Evolutionary conservation across 2,113 vertebrate species (phyloP), one percentile per base, ranked within the genome.

Genomic region (Xiphorhynchus elegans): DNA sequence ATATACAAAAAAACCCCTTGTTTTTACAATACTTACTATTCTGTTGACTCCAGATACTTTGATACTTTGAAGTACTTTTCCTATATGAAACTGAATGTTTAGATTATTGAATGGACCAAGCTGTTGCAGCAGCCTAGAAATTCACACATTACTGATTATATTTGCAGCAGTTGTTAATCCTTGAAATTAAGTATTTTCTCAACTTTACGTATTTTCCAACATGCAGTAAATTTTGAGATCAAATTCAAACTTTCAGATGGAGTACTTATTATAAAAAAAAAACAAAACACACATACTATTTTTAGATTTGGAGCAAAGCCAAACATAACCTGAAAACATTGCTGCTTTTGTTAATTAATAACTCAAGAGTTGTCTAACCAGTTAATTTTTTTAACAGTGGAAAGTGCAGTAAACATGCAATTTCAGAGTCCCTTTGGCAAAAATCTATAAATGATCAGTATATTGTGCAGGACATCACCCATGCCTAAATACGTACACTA

Each of bases 311-410:
- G 31, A 77, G 17, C 21, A 83, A 83, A 84, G 17, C 33, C 91
- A 90, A 72, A 74, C 21, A 62, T 37, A 74, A 86, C 74, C 42
- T 72, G 86, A 90, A 95, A 93, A 88, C 55, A 83, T 67, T 69
- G 74, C 9, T 83, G 23, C 59, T 80, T 94, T 74, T 85, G 67
- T 83, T 55, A 89, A 60, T 74, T 78, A 81, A 53, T 75, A 68
- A 63, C 39, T 84, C 28, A 31, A 14, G 63, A 53, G 50, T 23
- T 91, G 42, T 63, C 31, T 53, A 95, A 84, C 9, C 24, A 25
- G 1, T 21, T 64, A 33, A 12, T 19, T 19, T 28, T 77, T 78
- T 62, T 50, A 67, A 26, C 17, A 52, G 28, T 84, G 79, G 76
- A 92, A 93, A 95, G 28, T 1, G 1, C 13, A 59, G 13, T 88